These are phyloP conservation scores for Virgularia gustaviana DNA, from an alignment of 92 coral and sea anemone genomes.

Conservation along the genomic window DNA sequence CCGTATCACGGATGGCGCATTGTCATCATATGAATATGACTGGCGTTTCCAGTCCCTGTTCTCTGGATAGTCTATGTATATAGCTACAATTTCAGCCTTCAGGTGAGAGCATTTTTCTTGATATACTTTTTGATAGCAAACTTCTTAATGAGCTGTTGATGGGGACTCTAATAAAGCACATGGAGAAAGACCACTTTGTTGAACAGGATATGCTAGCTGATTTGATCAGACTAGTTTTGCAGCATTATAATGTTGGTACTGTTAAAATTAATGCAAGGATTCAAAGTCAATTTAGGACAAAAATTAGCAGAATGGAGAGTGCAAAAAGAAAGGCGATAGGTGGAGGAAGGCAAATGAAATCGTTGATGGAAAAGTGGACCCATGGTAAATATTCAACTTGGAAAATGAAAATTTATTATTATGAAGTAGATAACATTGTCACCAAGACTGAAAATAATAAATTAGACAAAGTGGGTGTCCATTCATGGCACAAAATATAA, in stretches of 20 bases:
- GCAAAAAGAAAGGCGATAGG: background rate
- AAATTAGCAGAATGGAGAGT: background rate
- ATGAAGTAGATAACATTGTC: constrained; percentile 17
- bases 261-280: constrained; percentile 1
- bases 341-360: background rate
- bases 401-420: constrained; percentile 18
- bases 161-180: background rate
- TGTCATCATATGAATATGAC: too few relatives aligned
- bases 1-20: too few relatives aligned
- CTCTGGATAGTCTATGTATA: too few relatives aligned
- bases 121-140: background rate
- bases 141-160: background rate
- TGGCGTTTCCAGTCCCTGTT: too few relatives aligned
- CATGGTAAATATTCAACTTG: constrained; percentile 3
- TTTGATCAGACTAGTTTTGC: background rate
- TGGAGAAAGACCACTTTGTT: background rate
- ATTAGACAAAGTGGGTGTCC: too few relatives aligned
- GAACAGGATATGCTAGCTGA: constrained; percentile 11
- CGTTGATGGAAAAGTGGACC: background rate
- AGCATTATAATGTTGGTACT: constrained; percentile 1
- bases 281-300: background rate
- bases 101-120: background rate
- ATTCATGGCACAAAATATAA: too few relatives aligned
- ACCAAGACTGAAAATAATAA: constrained; percentile 13
- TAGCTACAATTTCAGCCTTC: too few relatives aligned